Conservation (phyloP, 2,113 vertebrate genomes). For the Lepidothrix coronata region DNA sequence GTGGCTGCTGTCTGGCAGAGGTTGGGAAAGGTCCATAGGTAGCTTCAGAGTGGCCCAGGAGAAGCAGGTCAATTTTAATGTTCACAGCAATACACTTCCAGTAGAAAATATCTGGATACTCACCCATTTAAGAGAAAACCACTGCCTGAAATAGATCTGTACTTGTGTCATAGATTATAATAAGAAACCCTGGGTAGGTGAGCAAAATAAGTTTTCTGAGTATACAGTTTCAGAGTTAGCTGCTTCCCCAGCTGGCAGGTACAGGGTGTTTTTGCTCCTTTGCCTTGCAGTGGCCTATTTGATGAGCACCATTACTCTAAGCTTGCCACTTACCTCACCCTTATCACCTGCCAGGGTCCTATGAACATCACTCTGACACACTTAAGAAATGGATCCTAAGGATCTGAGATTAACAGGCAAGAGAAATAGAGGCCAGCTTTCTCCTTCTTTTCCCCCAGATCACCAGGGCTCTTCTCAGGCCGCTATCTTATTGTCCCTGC, state of each 20-base stretch:
- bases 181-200: background rate
- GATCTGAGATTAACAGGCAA: background rate
- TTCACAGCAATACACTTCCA: background rate
- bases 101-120: background rate
- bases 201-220: background rate
- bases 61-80: background rate
- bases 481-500: background rate
- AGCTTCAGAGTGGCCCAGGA: background rate
- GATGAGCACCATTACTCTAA: background rate
- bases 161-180: background rate
- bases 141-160: background rate
- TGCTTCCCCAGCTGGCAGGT: background rate
- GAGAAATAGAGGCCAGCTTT: background rate
- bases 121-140: background rate
- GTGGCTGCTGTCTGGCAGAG: background rate
- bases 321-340: background rate
- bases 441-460: background rate
- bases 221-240: background rate
- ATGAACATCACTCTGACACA: background rate
- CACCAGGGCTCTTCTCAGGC: background rate
- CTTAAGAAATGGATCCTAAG: background rate
- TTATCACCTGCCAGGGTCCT: background rate
- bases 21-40: background rate
- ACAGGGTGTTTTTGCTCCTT: background rate
- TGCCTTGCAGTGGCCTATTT: background rate